These are phyloP conservation scores for Montipora sp. DNA, from an alignment of 64 coral and sea anemone genomes.

Conservation along the genomic window DNA sequence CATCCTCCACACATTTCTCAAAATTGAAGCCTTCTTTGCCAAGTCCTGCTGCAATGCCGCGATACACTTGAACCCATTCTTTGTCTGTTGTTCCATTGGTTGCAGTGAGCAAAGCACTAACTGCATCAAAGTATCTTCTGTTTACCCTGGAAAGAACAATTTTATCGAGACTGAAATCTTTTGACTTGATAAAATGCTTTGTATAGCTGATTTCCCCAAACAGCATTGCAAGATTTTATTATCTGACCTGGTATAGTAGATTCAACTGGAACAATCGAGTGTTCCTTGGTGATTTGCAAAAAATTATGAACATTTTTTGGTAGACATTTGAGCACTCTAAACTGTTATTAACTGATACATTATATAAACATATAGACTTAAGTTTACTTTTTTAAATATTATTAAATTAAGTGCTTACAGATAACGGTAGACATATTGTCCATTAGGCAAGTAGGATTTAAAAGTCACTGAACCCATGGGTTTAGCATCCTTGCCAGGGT, in stretches of 20 bases:
- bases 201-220: too few species aligned
- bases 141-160: conserved; percentile 59
- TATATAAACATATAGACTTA: too few species aligned
- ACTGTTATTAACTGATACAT: too few species aligned
- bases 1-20: conserved; percentile 87
- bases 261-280: too few species aligned
- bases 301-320: too few species aligned
- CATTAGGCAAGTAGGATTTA: conserved; percentile 80
- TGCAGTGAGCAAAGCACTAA: conserved; percentile 55
- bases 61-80: conserved; percentile 87
- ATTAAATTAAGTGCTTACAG: conserved; percentile 62
- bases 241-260: too few species aligned
- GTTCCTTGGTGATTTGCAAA: too few species aligned
- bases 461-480: conserved; percentile 84
- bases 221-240: too few species aligned
- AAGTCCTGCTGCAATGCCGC: conserved; percentile 75
- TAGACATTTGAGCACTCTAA: too few species aligned
- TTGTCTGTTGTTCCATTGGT: conserved; percentile 61
- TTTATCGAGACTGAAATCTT: background rate
- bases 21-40: conserved; percentile 73
- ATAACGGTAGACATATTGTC: conserved; percentile 91
- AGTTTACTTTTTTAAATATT: background rate
- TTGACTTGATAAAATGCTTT: too few species aligned
- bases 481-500: conserved; percentile 67
- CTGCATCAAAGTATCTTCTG: conserved; percentile 81